Evolutionary conservation across 2,113 vertebrate species (phyloP), one percentile per base, ranked within the genome.

Genomic region (Ibidorhyncha struthersii): DNA sequence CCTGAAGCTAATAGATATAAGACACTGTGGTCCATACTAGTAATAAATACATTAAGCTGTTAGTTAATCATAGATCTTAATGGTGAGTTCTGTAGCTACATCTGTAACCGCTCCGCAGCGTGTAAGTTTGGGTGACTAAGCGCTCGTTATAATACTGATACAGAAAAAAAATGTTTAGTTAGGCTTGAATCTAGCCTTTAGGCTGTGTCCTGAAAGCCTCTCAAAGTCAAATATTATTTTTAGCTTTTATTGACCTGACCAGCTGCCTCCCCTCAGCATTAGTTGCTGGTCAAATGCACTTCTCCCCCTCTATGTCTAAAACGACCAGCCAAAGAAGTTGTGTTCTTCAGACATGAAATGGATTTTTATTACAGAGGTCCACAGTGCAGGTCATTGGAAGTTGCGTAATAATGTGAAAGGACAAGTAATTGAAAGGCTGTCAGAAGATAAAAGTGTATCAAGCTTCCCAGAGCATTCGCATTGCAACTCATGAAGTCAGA

Each of bases 351-450:
- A 67, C 41, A 43, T 55, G 15, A 93, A 94, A 93, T 80, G 55
- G 45, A 29, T 81, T 90, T 96, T 92, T 92, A 55, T 85, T 87
- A 36, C 50, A 67, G 72, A 90, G 36, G 26, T 61, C 77, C 43
- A 45, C 20, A 50, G 72, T 72, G 61, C 80, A 92, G 69, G 81
- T 93, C 59, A 21, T 23, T 80, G 82, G 30, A 89, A 81, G 50
- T 86, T 92, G 89, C 5, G 2, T 76, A 88, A 88, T 89, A 38
- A 86, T 47, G 27, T 52, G 86, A 81, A 62, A 81, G 52, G 94
- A 90, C 92, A 55, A 62, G 25, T 58, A 81, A 93, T 56, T 78
- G 82, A 86, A 92, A 95, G 76, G 27, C 49, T 94, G 47, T 89
- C 94, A 86, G 77, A 78, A 93, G 47, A 93, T 78, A 86, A 77